Conservation (phyloP, 2,888 invertebrate genomes). For the Sympetrum striolatum region DNA sequence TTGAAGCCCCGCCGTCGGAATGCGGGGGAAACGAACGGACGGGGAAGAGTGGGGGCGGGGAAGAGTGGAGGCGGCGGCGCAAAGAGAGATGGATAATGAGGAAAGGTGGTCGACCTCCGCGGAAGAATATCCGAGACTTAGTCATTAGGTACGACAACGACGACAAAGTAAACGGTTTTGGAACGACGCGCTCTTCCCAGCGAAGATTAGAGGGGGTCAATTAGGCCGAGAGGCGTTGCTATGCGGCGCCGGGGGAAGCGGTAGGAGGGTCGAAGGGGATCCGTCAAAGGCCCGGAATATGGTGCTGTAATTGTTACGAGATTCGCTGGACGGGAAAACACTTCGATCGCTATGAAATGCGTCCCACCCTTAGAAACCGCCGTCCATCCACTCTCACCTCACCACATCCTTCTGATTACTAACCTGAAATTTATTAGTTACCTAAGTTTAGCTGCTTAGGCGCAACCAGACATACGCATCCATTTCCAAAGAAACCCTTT, state of each 20-base stretch:
- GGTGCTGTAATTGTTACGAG: background rate
- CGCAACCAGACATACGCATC: too few species aligned
- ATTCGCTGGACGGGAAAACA: too few species aligned
- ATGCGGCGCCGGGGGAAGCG: background rate
- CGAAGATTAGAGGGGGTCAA: background rate
- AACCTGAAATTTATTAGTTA: too few species aligned
- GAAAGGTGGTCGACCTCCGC: conserved; percentile 45
- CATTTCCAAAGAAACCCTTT: too few species aligned
- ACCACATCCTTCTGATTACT: too few species aligned
- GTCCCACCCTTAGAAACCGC: too few species aligned
- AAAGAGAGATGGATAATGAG: conserved; percentile 24
- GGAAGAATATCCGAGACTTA: background rate
- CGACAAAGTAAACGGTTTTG: conserved; percentile 27
- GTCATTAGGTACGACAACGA: conserved; percentile 34
- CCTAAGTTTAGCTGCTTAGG: too few species aligned
- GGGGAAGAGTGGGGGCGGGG: background rate
- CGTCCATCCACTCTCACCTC: too few species aligned
- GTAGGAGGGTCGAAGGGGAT: background rate
- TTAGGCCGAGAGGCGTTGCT: conserved; percentile 4
- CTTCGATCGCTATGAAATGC: too few species aligned
- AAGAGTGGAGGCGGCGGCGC: background rate
- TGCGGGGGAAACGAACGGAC: background rate
- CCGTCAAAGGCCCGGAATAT: background rate
- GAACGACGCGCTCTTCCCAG: conserved; percentile 16
- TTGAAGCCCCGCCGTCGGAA: background rate